These are phyloP conservation scores for Drosophila erecta DNA, from an alignment of 1,140 invertebrate species.

Conservation along the genomic window DNA sequence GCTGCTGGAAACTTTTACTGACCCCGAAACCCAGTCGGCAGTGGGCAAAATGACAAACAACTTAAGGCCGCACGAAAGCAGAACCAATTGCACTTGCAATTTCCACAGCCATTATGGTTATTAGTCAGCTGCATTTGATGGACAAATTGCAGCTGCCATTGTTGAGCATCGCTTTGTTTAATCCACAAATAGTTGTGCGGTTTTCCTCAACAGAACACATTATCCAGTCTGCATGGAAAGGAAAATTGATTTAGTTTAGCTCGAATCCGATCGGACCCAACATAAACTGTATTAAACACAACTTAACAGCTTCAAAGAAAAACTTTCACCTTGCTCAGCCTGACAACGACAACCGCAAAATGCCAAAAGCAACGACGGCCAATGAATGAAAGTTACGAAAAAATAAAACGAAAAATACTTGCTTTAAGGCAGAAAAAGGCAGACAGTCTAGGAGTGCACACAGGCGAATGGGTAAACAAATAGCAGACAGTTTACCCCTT, in stretches of 20 bases:
- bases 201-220: conserved; percentile 12
- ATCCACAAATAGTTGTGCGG: conserved; percentile 5
- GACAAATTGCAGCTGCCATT: conserved; percentile 52
- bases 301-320: conserved; percentile 58
- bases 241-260: conserved; percentile 45
- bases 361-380: conserved; percentile 45
- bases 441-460: conserved; percentile 42
- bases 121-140: conserved; percentile 35
- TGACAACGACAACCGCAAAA: conserved; percentile 52
- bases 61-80: conserved; percentile 62
- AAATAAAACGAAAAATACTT: conserved; percentile 33
- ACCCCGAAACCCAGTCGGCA: conserved; percentile 57
- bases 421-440: conserved; percentile 26
- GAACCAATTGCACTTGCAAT: conserved; percentile 68
- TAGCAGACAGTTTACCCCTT: conserved; percentile 38
- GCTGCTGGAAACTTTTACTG: conserved; percentile 62
- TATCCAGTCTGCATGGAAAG: conserved; percentile 28
- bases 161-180: conserved; percentile 15
- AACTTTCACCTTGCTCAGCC: conserved; percentile 71
- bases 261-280: conserved; percentile 11
- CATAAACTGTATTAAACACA: conserved; percentile 74
- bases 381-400: conserved; percentile 73
- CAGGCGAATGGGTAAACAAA: conserved; percentile 36
- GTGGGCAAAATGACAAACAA: conserved; percentile 21
- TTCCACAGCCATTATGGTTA: conserved; percentile 33